A percentile compares a stretch with the other conserved stretches of the same genome.
These are phyloP conservation scores for Hydropotes inermis DNA, from an alignment of 2,113 vertebrate genomes.

Conservation along the genomic window DNA sequence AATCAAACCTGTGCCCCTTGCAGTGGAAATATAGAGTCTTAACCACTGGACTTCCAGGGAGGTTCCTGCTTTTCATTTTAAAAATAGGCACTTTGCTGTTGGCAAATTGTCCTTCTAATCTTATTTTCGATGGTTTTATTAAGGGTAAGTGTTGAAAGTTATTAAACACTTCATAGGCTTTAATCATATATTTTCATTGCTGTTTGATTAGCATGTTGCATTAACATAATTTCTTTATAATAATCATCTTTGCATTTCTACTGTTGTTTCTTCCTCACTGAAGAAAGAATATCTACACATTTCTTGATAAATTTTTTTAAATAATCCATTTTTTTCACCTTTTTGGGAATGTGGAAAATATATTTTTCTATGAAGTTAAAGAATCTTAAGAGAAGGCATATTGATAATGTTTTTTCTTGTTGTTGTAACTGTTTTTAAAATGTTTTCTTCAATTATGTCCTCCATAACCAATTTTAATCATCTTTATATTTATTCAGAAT, in stretches of 20 bases:
- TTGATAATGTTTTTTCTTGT: background rate
- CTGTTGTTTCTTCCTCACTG: background rate
- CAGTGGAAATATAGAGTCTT: background rate
- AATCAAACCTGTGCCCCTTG: background rate
- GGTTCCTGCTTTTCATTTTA: background rate
- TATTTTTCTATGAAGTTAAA: slow-evolving; percentile 10
- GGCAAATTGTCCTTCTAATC: background rate
- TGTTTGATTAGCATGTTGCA: background rate
- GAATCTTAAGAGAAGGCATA: background rate
- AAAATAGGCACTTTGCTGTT: background rate
- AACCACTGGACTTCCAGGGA: background rate
- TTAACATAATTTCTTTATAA: background rate
- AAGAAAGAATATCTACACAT: background rate
- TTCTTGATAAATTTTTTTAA: background rate
- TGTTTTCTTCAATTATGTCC: background rate
- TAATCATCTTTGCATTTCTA: background rate
- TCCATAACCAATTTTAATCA: background rate
- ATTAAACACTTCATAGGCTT: background rate
- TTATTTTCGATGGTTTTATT: background rate
- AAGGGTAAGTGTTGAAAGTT: background rate
- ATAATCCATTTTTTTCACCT: background rate
- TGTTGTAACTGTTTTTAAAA: slow-evolving; percentile 9
- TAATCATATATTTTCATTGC: background rate
- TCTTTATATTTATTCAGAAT: background rate
- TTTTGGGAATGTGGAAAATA: background rate